Conservation (phyloP, 2,113 vertebrate species). For the Urocitellus parryii region DNA sequence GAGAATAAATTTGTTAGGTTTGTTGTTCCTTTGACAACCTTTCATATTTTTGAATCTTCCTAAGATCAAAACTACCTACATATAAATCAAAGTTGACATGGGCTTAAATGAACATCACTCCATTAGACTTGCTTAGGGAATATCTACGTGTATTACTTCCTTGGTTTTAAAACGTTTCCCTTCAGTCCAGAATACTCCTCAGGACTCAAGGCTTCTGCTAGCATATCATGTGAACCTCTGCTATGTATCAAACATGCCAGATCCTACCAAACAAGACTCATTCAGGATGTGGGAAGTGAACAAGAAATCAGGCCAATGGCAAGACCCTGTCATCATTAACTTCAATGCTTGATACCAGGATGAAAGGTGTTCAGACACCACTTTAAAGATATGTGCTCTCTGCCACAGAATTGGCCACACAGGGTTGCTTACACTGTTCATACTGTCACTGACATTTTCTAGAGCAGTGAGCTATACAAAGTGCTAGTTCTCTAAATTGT, state of each 20-base stretch:
- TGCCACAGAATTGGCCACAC: background rate
- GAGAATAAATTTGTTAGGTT: conserved; percentile 68
- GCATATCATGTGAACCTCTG: background rate
- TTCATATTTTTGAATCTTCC: background rate
- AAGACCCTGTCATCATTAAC: background rate
- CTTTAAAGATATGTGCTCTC: background rate
- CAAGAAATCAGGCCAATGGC: background rate
- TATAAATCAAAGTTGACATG: background rate
- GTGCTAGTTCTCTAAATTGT: background rate
- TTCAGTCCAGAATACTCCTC: background rate
- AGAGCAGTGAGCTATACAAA: background rate
- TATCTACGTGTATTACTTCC: background rate
- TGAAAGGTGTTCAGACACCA: background rate
- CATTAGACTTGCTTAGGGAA: background rate
- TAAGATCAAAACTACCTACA: background rate
- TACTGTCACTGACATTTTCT: background rate
- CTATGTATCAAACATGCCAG: background rate
- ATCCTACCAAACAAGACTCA: background rate
- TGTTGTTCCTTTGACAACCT: background rate
- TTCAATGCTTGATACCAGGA: background rate
- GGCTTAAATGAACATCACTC: background rate
- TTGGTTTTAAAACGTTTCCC: background rate
- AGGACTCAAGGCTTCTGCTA: background rate
- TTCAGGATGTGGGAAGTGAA: background rate
- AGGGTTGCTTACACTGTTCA: background rate